phyloP scores from a whole-genome alignment of 2,888 invertebrate genomes.

The Ametastegia equiseti region DNA sequence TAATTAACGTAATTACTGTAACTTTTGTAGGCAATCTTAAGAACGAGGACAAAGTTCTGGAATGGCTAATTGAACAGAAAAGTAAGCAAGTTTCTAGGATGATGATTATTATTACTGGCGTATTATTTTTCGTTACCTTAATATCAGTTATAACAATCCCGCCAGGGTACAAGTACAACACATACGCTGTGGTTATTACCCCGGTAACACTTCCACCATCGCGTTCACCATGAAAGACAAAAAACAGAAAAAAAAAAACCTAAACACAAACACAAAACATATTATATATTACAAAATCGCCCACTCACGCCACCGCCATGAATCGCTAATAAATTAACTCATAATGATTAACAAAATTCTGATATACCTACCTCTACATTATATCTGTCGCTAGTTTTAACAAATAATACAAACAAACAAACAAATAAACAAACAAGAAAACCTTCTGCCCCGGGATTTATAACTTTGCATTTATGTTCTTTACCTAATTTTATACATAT shows the following conservation, averaged over 20 bases:
- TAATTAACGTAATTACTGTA: slow-evolving; percentile 52
- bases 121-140: slow-evolving; percentile 76
- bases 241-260: background rate
- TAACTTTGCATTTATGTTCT: slow-evolving; percentile 29
- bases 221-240: slow-evolving; percentile 63
- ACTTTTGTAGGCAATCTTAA: slow-evolving; percentile 92
- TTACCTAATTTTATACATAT: no score
- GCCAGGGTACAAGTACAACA: slow-evolving; percentile 71
- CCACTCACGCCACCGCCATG: slow-evolving; percentile 32
- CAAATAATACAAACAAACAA: background rate
- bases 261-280: background rate
- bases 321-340: slow-evolving; percentile 19
- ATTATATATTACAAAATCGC: background rate
- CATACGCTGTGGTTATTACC: slow-evolving; percentile 71
- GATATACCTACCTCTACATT: no score
- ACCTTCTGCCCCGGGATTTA: background rate
- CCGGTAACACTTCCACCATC: slow-evolving; percentile 69
- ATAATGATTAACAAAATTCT: slow-evolving; percentile 6
- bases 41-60: slow-evolving; percentile 96
- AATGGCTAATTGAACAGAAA: slow-evolving; percentile 97
- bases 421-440: background rate
- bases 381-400: slow-evolving; percentile 6
- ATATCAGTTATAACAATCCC: slow-evolving; percentile 74
- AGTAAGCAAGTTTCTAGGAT: slow-evolving; percentile 85
- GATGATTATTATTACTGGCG: slow-evolving; percentile 76